Evolutionary conservation across 1,140 invertebrate genomes (phyloP), one percentile per base, ranked within the genome.

Genomic region (Apis dorsata): DNA sequence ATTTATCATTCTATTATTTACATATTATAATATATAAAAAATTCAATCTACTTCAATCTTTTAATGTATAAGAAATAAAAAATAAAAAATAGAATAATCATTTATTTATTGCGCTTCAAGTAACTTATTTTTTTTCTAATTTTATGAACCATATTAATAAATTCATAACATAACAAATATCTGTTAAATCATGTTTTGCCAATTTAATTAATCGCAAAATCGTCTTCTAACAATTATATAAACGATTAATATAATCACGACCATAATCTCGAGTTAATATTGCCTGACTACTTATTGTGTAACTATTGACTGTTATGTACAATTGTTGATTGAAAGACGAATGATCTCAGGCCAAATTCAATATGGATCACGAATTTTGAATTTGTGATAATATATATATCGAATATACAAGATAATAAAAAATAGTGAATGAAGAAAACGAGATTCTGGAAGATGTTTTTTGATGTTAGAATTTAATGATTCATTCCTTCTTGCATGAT

Each of bases 291-390:
- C 24, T 24, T 24, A 24, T 88, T 88, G 63, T 87, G 70, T 24
- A 87, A 85, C 71, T 85, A 76, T 81, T 71, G 71, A 60, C 62
- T 65, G 34, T 44, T n/a, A 85, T 60, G 79, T 60, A 87, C 81
- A 87, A 70, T 84, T 74, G 28, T 5, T 60, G 69, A 28, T 28
- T 81, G 21, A 19, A 51, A 17, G 34, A 59, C 17, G 34, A 53
- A 69, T 11, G 28, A 17, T 44, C 44, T 34, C 11, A 19, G 68
- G 12, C 13, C 59, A 53, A 72, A 55, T 69, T 44, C 12, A 11
- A n/a, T 19, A 17, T 49, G 19, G 21, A 4, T 21, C 28, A 28
- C 11, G 2, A 8, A 65, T 9, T 7, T 21, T 49, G 55, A 4
- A 34, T n/a, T 55, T 19, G 12, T 9, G n/a, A 44, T 60, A 75